phyloP scores from a whole-genome alignment of 2,888 invertebrate genomes.

The Perdita meconis region DNA sequence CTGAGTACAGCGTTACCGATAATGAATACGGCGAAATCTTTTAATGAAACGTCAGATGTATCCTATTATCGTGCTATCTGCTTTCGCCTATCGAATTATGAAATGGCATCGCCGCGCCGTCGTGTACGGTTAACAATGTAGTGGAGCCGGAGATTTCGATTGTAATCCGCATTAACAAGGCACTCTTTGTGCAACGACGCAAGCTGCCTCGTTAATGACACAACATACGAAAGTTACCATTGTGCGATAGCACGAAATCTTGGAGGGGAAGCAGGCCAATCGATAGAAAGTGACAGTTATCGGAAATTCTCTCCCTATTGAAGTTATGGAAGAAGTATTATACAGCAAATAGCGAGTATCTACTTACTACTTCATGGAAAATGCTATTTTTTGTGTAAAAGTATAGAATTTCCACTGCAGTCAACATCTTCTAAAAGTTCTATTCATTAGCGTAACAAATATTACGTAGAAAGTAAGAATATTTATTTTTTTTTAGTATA shows the following conservation, averaged over 20 bases:
- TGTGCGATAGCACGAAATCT: not conserved
- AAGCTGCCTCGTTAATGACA: not conserved
- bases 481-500: too few relatives aligned
- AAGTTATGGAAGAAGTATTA: too few relatives aligned
- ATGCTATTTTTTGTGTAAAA: too few relatives aligned
- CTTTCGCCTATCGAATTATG: conserved; percentile 4
- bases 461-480: too few relatives aligned
- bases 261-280: not conserved
- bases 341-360: too few relatives aligned
- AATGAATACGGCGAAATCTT: conserved; percentile 26
- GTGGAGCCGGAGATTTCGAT: not conserved
- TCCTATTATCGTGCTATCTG: conserved; percentile 19
- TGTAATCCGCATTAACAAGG: not conserved
- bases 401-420: too few relatives aligned
- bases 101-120: not conserved
- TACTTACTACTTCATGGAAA: too few relatives aligned
- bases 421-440: too few relatives aligned
- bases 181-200: not conserved
- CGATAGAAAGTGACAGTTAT: not conserved
- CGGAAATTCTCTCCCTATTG: too few relatives aligned
- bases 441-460: too few relatives aligned
- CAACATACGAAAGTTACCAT: not conserved
- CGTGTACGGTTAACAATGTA: conserved; percentile 1
- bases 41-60: conserved; percentile 30
- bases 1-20: conserved; percentile 1